Percentiles rank a stretch among this genome's conserved stretches.
phyloP scores from a whole-genome alignment of 2,113 vertebrate species.

The Alethe castanea region DNA sequence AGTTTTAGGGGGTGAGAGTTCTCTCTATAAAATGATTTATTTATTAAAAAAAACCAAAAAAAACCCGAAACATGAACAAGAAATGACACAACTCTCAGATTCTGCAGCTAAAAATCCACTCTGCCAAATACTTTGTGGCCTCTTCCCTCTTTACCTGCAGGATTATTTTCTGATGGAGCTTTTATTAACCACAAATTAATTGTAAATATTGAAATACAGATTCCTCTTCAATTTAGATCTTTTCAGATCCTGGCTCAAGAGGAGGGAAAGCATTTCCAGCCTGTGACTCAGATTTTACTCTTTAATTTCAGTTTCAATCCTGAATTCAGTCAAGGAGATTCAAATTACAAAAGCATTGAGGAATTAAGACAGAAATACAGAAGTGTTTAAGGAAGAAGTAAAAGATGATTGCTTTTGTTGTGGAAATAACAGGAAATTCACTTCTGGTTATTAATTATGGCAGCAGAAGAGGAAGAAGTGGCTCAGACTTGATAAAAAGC shows the following conservation, averaged over 20 bases:
- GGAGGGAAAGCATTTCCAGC: not conserved
- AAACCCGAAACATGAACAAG: rapidly evolving
- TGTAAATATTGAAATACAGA: not conserved
- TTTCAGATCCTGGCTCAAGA: not conserved
- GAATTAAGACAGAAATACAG: not conserved
- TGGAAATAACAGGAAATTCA: not conserved
- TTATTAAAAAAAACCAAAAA: not conserved
- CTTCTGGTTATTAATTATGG: not conserved
- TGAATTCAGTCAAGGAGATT: not conserved
- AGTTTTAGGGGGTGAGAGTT: not conserved
- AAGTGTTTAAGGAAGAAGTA: not conserved
- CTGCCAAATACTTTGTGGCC: not conserved
- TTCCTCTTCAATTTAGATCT: not conserved
- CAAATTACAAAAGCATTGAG: not conserved
- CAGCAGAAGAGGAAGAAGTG: not conserved
- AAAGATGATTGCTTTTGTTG: not conserved
- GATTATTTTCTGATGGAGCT: not conserved
- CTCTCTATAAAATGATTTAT: not conserved
- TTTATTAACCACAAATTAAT: not conserved
- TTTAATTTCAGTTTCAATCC: not conserved
- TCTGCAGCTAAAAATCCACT: not conserved
- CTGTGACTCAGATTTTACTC: not conserved
- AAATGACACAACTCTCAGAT: not conserved
- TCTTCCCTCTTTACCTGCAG: not conserved
- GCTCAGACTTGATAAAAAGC: not conserved